phyloP scores from a whole-genome alignment of 2,888 invertebrate genomes.

The Anagyrus pseudococci region DNA sequence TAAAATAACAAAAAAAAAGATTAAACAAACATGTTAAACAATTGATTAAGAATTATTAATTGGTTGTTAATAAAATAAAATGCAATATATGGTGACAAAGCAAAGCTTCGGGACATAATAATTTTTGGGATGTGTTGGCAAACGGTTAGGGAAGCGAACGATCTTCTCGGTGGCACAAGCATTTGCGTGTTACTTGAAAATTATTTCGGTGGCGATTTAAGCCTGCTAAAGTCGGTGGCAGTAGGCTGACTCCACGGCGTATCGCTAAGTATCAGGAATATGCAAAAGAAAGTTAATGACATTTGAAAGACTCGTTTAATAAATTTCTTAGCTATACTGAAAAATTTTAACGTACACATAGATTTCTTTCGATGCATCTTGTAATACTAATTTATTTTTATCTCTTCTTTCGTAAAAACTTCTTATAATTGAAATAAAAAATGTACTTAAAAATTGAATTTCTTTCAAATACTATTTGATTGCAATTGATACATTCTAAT shows the following conservation, averaged over 20 bases:
- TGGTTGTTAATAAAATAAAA: conserved; percentile 53
- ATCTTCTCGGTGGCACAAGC: conserved; percentile 38
- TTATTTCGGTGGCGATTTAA: conserved; percentile 33
- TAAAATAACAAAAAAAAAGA: conserved; percentile 14
- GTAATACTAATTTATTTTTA: too few relatives aligned
- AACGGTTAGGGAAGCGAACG: conserved; percentile 49
- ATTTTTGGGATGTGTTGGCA: conserved; percentile 58
- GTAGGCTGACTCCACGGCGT: conserved; percentile 45
- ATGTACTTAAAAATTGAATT: too few relatives aligned
- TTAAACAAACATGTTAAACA: conserved; percentile 27
- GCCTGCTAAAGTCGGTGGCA: conserved; percentile 51
- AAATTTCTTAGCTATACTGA: neutral
- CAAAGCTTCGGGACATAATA: conserved; percentile 52
- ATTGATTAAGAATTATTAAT: conserved; percentile 38
- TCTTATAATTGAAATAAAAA: too few relatives aligned
- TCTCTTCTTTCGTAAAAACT: too few relatives aligned
- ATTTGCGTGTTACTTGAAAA: conserved; percentile 39
- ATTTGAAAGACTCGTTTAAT: conserved; percentile 10
- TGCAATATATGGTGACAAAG: conserved; percentile 53
- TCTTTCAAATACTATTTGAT: neutral
- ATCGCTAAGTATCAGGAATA: conserved; percentile 27
- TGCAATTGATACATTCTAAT: too few relatives aligned
- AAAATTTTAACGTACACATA: too few relatives aligned
- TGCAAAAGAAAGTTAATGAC: conserved; percentile 27
- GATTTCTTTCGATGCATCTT: too few relatives aligned